Evolutionary conservation across 2,888 invertebrate species (phyloP).

Genomic region (Zaprionus lineosus): DNA sequence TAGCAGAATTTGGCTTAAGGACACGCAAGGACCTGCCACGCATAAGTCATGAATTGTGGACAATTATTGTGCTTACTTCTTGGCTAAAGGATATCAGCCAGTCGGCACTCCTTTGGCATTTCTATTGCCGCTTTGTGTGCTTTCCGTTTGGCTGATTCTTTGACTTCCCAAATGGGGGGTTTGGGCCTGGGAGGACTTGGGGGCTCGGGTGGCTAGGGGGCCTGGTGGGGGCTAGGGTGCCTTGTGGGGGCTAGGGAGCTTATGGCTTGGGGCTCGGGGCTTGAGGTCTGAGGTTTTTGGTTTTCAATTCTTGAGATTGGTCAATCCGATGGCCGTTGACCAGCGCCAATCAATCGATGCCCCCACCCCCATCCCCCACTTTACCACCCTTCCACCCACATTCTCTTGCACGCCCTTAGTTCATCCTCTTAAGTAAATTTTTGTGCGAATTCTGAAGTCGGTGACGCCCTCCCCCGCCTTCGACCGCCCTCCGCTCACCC

Average conservation of each 20-base stretch:
- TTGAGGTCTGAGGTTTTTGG: slow-evolving; percentile 8
- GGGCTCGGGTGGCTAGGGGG: too few species aligned
- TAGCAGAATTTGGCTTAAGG: too few species aligned
- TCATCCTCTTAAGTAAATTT: neutral
- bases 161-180: slow-evolving; percentile 50
- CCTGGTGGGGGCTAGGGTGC: too few species aligned
- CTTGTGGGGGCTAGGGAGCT: too few species aligned
- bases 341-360: slow-evolving; percentile 55
- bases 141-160: slow-evolving; percentile 60
- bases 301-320: slow-evolving; percentile 24
- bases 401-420: too few species aligned
- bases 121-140: slow-evolving; percentile 35
- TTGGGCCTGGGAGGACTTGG: too few species aligned
- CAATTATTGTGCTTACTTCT: too few species aligned
- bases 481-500: neutral
- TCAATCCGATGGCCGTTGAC: slow-evolving; percentile 36
- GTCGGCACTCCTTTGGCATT: neutral
- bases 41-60: too few species aligned
- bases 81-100: too few species aligned
- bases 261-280: slow-evolving; percentile 11
- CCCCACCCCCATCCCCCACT: neutral
- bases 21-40: too few species aligned
- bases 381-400: neutral
- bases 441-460: slow-evolving; percentile 32
- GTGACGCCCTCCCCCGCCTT: too few species aligned